Percentiles rank a stretch among this genome's conserved stretches.
These are phyloP conservation scores for Tragelaphus scriptus DNA, from an alignment of 2,113 vertebrate species.

Conservation along the genomic window DNA sequence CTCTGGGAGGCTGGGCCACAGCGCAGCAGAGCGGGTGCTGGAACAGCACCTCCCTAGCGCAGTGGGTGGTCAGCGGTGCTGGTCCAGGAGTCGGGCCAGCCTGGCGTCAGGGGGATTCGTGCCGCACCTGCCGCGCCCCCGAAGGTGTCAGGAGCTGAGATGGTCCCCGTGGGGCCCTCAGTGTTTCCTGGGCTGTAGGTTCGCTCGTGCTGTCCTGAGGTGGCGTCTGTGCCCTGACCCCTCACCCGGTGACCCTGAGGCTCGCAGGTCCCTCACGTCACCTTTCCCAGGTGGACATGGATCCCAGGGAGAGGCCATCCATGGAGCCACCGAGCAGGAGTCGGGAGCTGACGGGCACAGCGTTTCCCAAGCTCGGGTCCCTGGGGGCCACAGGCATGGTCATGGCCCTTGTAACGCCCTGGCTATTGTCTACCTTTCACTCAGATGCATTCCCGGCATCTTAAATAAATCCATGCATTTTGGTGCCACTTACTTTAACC, in stretches of 20 bases:
- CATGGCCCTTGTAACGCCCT: fast-evolving
- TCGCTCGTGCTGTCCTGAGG: background rate
- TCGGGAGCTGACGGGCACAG: background rate
- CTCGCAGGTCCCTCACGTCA: background rate
- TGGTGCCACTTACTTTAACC: background rate
- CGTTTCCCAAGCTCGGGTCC: background rate
- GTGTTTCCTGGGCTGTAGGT: background rate
- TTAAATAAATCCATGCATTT: no score
- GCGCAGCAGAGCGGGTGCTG: background rate
- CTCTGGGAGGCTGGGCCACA: background rate
- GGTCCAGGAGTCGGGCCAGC: background rate
- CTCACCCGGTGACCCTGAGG: no score
- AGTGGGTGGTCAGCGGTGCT: fast-evolving
- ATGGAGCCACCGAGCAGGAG: background rate
- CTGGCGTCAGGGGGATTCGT: fast-evolving
- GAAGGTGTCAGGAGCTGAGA: background rate
- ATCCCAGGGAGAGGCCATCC: background rate
- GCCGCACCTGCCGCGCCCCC: fast-evolving
- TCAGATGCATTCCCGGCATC: no score
- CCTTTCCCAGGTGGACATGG: background rate
- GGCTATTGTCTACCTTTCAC: background rate
- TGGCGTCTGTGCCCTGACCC: background rate
- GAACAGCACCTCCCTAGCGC: fast-evolving
- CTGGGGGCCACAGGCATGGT: background rate
- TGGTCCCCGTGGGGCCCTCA: fast-evolving